phyloP scores from a whole-genome alignment of 2,888 invertebrate genomes.

The Noctua comes region DNA sequence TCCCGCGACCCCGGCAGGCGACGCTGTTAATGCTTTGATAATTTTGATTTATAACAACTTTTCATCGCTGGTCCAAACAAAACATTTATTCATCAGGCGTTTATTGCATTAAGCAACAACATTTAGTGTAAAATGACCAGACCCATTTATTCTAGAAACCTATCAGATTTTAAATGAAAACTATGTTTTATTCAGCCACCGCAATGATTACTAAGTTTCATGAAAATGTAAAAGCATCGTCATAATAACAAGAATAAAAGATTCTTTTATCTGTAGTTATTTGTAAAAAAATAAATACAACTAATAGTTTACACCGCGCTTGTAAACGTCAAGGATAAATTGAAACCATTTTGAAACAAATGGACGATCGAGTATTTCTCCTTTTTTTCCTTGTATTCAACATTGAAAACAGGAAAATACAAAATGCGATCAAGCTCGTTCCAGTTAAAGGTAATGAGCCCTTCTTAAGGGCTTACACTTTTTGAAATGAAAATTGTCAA shows the following conservation, averaged over 20 bases:
- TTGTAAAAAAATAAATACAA: slow-evolving; percentile 39
- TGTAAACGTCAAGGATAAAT: slow-evolving; percentile 58
- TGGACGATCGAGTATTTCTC: slow-evolving; percentile 35
- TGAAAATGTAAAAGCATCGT: slow-evolving; percentile 10
- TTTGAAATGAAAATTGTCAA: slow-evolving; percentile 42
- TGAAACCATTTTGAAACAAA: slow-evolving; percentile 59
- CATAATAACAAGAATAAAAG: background rate
- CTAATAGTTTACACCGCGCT: slow-evolving; percentile 43
- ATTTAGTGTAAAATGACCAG: slow-evolving; percentile 3
- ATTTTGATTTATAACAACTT: background rate
- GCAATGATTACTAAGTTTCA: slow-evolving; percentile 4
- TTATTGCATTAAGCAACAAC: background rate
- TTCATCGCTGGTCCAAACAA: background rate
- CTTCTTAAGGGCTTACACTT: slow-evolving; percentile 22
- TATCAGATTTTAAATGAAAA: slow-evolving; percentile 3
- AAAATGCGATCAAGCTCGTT: slow-evolving; percentile 56
- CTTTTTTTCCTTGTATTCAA: slow-evolving; percentile 31
- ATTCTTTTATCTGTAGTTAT: slow-evolving; percentile 16
- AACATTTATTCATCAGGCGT: background rate
- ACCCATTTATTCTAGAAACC: background rate
- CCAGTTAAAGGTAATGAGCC: slow-evolving; percentile 48
- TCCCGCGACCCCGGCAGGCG: too few species aligned
- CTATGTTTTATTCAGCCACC: background rate
- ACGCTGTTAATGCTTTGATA: background rate
- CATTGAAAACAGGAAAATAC: slow-evolving; percentile 32